phyloP scores from a whole-genome alignment of 2,888 invertebrate species.

The Cryptus armator region DNA sequence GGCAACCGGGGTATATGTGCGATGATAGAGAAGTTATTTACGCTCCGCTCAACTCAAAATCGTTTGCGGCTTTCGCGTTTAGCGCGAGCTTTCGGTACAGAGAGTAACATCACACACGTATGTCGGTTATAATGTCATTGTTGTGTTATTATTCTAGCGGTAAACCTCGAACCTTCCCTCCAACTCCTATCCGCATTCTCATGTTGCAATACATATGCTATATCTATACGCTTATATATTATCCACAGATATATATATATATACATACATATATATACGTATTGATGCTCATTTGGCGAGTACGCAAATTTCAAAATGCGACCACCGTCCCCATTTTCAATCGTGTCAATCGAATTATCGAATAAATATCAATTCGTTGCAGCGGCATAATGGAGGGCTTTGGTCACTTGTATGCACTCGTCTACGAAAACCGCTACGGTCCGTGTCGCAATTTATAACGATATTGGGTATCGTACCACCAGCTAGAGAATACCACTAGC shows the following conservation, averaged over 20 bases:
- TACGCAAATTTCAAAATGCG: background rate
- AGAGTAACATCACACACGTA: constrained; percentile 30
- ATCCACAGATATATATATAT: too few species aligned
- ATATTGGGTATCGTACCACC: too few species aligned
- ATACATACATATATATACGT: background rate
- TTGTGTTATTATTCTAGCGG: constrained; percentile 38
- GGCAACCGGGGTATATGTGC: background rate
- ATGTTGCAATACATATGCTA: too few species aligned
- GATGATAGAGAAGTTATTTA: constrained; percentile 30
- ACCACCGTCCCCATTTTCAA: background rate
- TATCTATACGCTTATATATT: too few species aligned
- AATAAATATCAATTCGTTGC: constrained; percentile 52
- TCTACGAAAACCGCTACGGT: background rate
- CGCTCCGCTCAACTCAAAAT: constrained; percentile 35
- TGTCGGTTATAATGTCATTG: constrained; percentile 36
- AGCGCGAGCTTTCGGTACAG: constrained; percentile 34
- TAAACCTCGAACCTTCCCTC: background rate
- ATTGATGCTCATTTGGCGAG: background rate
- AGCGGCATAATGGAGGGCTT: background rate
- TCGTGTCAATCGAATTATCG: constrained; percentile 41
- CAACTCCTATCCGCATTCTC: background rate
- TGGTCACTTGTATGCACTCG: constrained; percentile 23
- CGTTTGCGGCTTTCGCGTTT: constrained; percentile 42
- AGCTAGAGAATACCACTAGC: background rate
- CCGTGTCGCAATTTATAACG: background rate